Evolutionary conservation across 2,888 invertebrate species (phyloP).

Genomic region (Andrena marginata): DNA sequence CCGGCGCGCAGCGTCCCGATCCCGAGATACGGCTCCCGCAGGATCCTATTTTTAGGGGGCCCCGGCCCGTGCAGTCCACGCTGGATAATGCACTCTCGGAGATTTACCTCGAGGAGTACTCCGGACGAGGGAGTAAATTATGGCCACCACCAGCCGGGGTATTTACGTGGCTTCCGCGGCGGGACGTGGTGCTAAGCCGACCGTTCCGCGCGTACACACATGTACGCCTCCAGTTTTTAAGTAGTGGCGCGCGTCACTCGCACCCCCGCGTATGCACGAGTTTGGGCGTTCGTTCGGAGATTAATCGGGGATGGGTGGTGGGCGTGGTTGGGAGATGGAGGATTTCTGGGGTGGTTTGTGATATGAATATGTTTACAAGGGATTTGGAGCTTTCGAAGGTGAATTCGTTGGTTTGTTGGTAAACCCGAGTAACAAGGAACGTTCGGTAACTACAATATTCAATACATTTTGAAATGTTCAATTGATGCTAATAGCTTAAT

Average conservation of each 20-base stretch:
- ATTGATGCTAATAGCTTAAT: too few relatives aligned
- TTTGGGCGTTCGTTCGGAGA: neutral
- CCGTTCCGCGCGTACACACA: neutral
- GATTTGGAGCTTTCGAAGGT: too few relatives aligned
- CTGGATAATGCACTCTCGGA: constrained; percentile 29
- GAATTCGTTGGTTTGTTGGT: too few relatives aligned
- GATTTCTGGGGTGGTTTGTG: neutral
- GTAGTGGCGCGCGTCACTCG: neutral
- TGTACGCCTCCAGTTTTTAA: neutral
- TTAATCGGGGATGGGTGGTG: neutral
- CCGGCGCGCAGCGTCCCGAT: constrained; percentile 30
- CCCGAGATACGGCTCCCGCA: constrained; percentile 40
- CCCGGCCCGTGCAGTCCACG: neutral
- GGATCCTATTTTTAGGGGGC: constrained; percentile 40
- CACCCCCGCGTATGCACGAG: neutral
- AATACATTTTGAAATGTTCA: too few relatives aligned
- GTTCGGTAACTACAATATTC: too few relatives aligned
- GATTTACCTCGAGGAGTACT: constrained; percentile 42
- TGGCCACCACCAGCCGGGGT: constrained; percentile 10
- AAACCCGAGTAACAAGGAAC: too few relatives aligned
- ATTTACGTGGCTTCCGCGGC: constrained; percentile 25
- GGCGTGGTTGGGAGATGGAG: neutral
- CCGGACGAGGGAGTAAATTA: constrained; percentile 14
- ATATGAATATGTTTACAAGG: too few relatives aligned
- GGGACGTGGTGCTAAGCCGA: neutral